Evolutionary conservation across 2,797 vertebrate species (phyloP), one percentile per base, ranked within the genome.

Genomic region (Chlorospingus semifuscus): DNA sequence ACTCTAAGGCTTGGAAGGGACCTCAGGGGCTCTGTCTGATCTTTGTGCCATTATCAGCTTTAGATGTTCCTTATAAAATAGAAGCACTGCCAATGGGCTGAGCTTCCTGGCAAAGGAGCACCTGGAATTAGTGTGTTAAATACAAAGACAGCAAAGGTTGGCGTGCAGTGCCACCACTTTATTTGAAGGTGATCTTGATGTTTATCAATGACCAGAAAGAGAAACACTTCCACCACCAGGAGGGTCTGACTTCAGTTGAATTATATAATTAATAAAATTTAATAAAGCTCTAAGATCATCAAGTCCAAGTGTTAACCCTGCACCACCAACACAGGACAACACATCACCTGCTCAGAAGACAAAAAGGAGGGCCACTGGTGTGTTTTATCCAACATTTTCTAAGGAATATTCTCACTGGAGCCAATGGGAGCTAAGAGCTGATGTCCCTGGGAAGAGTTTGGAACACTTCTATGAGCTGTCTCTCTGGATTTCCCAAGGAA

Each of bases 161-260:
- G 6, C 8, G 18, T 12, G 15, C 9, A 63, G 22, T 8, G 37
- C 44, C 61, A 60, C 22, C 36, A 3, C 21, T 71, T 63, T 9
- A 36, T 91, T 23, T 46, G 22, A 65, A n/a, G 47, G 11, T 57
- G 37, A 44, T 75, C 13, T 60, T 74, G 21, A 20, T 18, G 8
- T 46, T 86, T 59, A 55, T 29, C 34, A 22, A 2, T 15, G 59
- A 11, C 26, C 53, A 78, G 27, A 32, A 57, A 22, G 32, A 68
- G 21, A 34, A 86, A 66, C 15, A 12, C 4, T 42, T 30, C 11
- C 13, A 44, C 3, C 39, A 56, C 10, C 24, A 49, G 21, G 4
- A 63, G 16, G 0, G 14, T 6, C 55, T 69, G 56, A 26, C 30
- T 70, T 10, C 0, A 41, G 26, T 5, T 12, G 24, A 47, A 27